phyloP scores from a whole-genome alignment of 2,888 invertebrate species.

The Callyntrura guangdongensis region DNA sequence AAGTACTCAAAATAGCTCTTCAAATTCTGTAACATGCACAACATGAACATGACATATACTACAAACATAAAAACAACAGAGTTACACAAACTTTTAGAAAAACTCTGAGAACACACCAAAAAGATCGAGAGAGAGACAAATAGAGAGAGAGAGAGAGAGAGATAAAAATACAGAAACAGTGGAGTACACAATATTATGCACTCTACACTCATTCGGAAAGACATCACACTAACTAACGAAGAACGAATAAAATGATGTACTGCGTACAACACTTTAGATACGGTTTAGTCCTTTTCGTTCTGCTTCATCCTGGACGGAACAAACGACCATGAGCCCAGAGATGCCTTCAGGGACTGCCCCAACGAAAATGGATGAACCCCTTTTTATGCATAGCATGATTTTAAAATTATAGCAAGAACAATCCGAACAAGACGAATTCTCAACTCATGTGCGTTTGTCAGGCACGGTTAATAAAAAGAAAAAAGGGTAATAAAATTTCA shows the following conservation, averaged over 20 bases:
- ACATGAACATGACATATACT: conserved; percentile 55
- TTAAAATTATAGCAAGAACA: conserved; percentile 38
- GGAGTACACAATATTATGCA: neutral
- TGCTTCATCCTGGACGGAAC: conserved; percentile 66
- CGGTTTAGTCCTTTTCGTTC: conserved; percentile 76
- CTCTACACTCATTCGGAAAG: neutral
- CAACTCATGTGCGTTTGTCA: conserved; percentile 35
- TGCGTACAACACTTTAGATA: conserved; percentile 68
- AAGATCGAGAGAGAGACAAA: neutral
- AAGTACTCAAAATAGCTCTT: conserved; percentile 50
- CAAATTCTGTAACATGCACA: conserved; percentile 49
- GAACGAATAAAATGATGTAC: conserved; percentile 48
- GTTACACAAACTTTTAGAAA: neutral
- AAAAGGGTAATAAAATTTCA: conserved; percentile 28
- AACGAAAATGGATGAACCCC: conserved; percentile 60
- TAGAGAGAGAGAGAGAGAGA: neutral
- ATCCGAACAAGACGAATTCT: conserved; percentile 22
- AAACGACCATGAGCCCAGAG: conserved; percentile 27
- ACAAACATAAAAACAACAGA: conserved; percentile 46
- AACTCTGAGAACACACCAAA: neutral
- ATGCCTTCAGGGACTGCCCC: conserved; percentile 71
- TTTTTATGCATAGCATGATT: conserved; percentile 59
- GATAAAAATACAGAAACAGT: conserved; percentile 19
- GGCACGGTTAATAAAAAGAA: conserved; percentile 24
- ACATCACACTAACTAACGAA: conserved; percentile 26